Conservation (phyloP, 2,888 invertebrate genomes). For the Omphaloscelis lunosa region DNA sequence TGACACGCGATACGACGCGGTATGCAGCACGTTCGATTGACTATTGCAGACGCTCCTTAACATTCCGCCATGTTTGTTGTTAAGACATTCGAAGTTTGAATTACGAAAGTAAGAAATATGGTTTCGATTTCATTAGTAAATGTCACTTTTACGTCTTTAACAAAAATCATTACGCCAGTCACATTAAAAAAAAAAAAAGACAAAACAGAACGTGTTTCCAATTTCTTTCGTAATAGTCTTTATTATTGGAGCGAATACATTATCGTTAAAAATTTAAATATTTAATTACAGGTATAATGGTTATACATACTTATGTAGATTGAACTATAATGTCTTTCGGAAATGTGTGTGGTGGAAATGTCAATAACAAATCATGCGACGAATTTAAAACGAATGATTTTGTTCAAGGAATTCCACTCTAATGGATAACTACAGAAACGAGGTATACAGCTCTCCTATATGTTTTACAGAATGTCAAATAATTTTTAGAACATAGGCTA, state of each 20-base stretch:
- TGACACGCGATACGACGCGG: slow-evolving; percentile 59
- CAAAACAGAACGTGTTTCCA: slow-evolving; percentile 15
- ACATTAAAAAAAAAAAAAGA: background rate
- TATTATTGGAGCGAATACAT: slow-evolving; percentile 26
- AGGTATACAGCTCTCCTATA: background rate
- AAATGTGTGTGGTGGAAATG: slow-evolving; percentile 32
- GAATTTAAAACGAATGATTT: slow-evolving; percentile 25
- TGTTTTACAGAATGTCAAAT: background rate
- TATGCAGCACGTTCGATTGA: slow-evolving; percentile 54
- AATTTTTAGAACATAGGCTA: background rate
- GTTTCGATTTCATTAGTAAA: background rate
- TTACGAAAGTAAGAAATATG: slow-evolving; percentile 30
- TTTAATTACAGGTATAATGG: slow-evolving; percentile 25
- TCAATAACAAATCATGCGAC: slow-evolving; percentile 31
- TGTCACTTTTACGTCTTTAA: slow-evolving; percentile 14
- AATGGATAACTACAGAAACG: background rate
- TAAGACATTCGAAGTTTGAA: slow-evolving; percentile 40
- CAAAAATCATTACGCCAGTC: background rate
- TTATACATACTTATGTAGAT: slow-evolving; percentile 23
- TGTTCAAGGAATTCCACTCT: slow-evolving; percentile 34
- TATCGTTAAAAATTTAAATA: slow-evolving; percentile 33
- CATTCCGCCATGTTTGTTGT: slow-evolving; percentile 45
- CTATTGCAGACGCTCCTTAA: slow-evolving; percentile 53
- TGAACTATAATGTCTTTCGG: slow-evolving; percentile 45
- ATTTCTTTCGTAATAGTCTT: slow-evolving; percentile 34